Percentiles rank a stretch among this genome's conserved stretches.
Evolutionary conservation across 2,113 vertebrate genomes (phyloP).

Genomic region (Amphiprion ocellaris): DNA sequence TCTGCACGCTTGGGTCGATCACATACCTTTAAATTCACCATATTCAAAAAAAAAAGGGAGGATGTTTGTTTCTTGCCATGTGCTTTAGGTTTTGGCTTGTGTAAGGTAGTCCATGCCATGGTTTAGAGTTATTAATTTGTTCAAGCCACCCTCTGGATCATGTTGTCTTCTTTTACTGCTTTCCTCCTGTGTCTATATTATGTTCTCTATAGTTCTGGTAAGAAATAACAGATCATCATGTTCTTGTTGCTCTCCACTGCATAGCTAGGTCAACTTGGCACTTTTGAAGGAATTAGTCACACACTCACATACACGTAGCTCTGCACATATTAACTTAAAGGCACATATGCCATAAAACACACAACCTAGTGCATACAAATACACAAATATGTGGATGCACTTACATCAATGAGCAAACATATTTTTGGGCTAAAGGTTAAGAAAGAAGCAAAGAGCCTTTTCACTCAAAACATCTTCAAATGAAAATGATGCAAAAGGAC

Average conservation of each 20-base stretch:
- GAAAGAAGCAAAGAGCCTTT: neutral
- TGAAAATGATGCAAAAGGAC: neutral
- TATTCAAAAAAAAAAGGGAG: neutral
- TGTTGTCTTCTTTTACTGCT: constrained; percentile 31
- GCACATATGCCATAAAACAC: constrained; percentile 4
- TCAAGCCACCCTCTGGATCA: constrained; percentile 30
- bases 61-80: constrained; percentile 6
- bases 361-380: constrained; percentile 11
- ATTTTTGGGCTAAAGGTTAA: neutral
- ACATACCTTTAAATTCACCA: constrained; percentile 13
- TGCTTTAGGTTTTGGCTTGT: constrained; percentile 32
- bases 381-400: neutral
- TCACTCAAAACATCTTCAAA: neutral
- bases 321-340: constrained; percentile 4
- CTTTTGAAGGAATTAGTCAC: constrained; percentile 15
- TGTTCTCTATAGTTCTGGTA: constrained; percentile 36
- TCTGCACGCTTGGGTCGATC: neutral
- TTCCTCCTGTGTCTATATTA: constrained; percentile 24
- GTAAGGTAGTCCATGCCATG: constrained; percentile 36
- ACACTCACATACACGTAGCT: constrained; percentile 2
- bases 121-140: constrained; percentile 61
- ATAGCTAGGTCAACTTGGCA: constrained; percentile 34
- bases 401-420: neutral
- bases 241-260: constrained; percentile 54
- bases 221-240: constrained; percentile 51